These are phyloP conservation scores for Sebastolobus alascanus DNA, from an alignment of 2,797 vertebrate species.

Conservation along the genomic window DNA sequence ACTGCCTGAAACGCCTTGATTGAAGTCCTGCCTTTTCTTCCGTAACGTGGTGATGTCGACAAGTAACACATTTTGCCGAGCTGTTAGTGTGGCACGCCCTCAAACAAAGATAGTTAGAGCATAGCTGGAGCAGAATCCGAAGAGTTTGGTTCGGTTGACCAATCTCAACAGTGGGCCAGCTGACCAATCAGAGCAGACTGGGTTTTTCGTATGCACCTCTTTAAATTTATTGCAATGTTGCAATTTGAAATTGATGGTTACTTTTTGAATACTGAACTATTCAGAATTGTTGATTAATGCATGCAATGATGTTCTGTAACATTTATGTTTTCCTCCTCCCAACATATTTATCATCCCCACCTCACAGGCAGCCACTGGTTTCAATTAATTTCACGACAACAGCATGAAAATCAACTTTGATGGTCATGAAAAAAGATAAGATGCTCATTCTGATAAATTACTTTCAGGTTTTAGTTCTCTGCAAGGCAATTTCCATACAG, in stretches of 20 bases:
- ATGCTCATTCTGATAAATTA: not conserved
- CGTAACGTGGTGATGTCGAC: too few relatives aligned
- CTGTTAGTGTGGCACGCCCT: too few relatives aligned
- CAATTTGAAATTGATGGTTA: not conserved
- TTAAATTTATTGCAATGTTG: not conserved
- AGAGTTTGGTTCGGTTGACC: too few relatives aligned
- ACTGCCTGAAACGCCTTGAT: too few relatives aligned
- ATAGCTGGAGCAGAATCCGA: too few relatives aligned
- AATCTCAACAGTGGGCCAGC: too few relatives aligned
- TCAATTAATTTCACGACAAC: not conserved
- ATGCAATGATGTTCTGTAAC: not conserved
- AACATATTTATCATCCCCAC: not conserved
- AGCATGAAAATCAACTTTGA: conserved; percentile 1
- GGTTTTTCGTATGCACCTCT: too few relatives aligned
- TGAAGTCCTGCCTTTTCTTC: too few relatives aligned
- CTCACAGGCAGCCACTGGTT: not conserved
- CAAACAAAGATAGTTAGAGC: too few relatives aligned
- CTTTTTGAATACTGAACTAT: not conserved
- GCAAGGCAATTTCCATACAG: not conserved
- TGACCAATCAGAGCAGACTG: too few relatives aligned
- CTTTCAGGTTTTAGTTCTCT: not conserved
- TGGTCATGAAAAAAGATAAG: not conserved
- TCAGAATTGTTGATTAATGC: not conserved
- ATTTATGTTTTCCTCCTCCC: not conserved
- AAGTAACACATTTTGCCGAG: too few relatives aligned